A percentile compares a stretch with the other conserved stretches of the same genome.
Evolutionary conservation across 2,888 invertebrate species (phyloP).

Genomic region (Oscheius sp.): DNA sequence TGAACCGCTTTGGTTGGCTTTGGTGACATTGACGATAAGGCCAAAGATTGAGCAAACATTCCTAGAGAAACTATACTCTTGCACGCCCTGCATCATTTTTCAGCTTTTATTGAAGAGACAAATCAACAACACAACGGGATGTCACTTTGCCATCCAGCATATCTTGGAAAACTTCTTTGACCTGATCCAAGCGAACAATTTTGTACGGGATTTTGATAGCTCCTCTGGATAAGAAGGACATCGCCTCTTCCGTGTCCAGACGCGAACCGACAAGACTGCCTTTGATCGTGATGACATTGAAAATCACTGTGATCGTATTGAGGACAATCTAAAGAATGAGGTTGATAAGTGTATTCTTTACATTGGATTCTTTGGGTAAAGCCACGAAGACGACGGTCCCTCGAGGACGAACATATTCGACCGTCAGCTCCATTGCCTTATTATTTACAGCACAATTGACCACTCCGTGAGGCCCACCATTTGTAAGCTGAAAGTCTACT

Average conservation of each 20-base stretch:
- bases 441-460: constrained; percentile 35
- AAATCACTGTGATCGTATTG: not conserved
- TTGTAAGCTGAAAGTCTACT: constrained; percentile 20
- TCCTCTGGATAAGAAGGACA: constrained; percentile 38
- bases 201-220: constrained; percentile 17
- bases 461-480: constrained; percentile 43
- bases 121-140: constrained; percentile 10
- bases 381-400: constrained; percentile 48
- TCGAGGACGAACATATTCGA: constrained; percentile 37
- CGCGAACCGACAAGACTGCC: not conserved
- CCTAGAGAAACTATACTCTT: no score
- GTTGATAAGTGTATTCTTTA: not conserved
- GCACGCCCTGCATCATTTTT: no score
- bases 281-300: constrained; percentile 15
- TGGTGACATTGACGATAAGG: not conserved
- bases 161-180: constrained; percentile 4
- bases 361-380: constrained; percentile 33
- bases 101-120: not conserved
- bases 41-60: no score
- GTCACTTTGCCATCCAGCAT: constrained; percentile 12
- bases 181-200: not conserved
- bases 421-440: constrained; percentile 35
- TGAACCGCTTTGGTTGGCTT: not conserved
- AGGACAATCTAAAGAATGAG: not conserved
- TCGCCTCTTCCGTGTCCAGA: constrained; percentile 30